Percentiles rank a stretch among this genome's conserved stretches.
phyloP scores from a whole-genome alignment of 2,113 vertebrate genomes.

The Tonatia bakeri region DNA sequence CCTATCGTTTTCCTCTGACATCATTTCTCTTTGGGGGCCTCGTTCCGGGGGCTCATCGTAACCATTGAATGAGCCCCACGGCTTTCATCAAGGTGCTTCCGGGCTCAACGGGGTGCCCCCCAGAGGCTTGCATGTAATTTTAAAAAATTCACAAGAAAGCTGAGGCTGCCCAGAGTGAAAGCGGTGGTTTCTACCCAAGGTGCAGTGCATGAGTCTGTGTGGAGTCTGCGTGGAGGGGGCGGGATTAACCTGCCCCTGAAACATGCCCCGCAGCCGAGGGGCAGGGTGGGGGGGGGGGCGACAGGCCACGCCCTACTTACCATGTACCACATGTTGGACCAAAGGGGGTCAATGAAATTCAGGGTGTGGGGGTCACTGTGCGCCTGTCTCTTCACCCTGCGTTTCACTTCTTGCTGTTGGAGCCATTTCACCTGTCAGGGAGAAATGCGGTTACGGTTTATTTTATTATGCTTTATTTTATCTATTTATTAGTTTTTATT shows the following conservation, averaged over 20 bases:
- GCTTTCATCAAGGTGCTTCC: background rate
- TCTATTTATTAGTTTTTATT: background rate
- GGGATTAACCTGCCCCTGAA: background rate
- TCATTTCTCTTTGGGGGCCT: background rate
- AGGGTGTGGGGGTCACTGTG: conserved; percentile 76
- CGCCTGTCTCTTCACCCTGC: conserved; percentile 86
- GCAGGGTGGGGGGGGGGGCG: fast-evolving
- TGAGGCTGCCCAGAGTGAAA: fast-evolving
- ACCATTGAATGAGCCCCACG: background rate
- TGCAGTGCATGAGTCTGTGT: background rate
- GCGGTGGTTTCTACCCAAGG: fast-evolving
- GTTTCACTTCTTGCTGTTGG: conserved; percentile 91
- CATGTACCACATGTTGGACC: conserved; percentile 97
- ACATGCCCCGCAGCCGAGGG: fast-evolving
- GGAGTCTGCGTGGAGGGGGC: background rate
- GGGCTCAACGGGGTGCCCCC: background rate
- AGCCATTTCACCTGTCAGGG: conserved; percentile 88
- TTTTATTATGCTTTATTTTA: background rate
- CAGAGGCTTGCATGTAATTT: fast-evolving
- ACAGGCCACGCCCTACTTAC: conserved; percentile 80
- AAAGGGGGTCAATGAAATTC: conserved; percentile 92
- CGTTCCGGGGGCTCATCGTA: background rate
- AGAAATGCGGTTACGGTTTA: background rate
- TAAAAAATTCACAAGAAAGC: background rate
- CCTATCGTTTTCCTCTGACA: background rate